Evolutionary conservation across 2,888 invertebrate species (phyloP).

Genomic region (Tinea semifulvella): DNA sequence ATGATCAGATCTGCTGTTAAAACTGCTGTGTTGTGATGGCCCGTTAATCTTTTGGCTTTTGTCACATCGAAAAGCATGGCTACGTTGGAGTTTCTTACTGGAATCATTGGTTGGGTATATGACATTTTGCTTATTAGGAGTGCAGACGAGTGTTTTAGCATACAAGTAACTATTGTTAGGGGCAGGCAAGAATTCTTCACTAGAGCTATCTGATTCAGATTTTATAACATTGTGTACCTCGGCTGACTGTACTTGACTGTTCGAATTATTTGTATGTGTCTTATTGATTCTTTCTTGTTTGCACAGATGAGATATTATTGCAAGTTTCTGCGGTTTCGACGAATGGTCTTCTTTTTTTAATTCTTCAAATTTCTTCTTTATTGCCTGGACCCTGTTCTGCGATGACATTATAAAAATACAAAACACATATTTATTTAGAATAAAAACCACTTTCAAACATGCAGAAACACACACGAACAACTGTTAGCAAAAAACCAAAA

Average conservation of each 20-base stretch:
- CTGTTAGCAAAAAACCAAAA: background rate
- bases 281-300: constrained; percentile 13
- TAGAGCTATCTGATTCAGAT: constrained; percentile 26
- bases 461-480: background rate
- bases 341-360: constrained; percentile 38
- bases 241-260: background rate
- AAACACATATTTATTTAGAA: constrained; percentile 20
- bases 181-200: constrained; percentile 28
- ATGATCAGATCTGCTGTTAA: constrained; percentile 48
- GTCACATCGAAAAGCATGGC: constrained; percentile 68
- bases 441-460: constrained; percentile 8
- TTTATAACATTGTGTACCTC: background rate
- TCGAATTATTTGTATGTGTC: background rate
- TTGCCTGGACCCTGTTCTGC: constrained; percentile 69
- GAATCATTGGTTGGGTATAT: constrained; percentile 59
- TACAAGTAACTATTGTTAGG: constrained; percentile 52
- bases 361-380: constrained; percentile 72
- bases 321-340: constrained; percentile 14
- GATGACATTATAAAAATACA: constrained; percentile 52
- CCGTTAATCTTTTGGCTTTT: constrained; percentile 43
- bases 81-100: constrained; percentile 64
- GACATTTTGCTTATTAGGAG: constrained; percentile 36
- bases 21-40: constrained; percentile 47
- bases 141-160: constrained; percentile 33
- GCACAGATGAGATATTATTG: constrained; percentile 24